phyloP scores from a whole-genome alignment of 2,888 invertebrate species.

The Branchellion lobata region DNA sequence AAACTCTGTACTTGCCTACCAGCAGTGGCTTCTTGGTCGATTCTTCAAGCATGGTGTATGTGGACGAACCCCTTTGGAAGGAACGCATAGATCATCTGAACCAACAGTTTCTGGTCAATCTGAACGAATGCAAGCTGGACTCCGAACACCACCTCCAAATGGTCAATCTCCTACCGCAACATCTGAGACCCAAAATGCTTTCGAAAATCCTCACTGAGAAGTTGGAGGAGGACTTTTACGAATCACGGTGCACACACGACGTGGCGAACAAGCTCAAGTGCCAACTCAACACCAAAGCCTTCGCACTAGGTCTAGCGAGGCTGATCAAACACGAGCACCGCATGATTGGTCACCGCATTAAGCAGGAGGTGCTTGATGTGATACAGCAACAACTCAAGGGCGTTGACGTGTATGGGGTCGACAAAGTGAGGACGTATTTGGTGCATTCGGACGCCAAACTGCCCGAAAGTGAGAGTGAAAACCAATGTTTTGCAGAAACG shows the following conservation, averaged over 20 bases:
- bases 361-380: constrained; percentile 46
- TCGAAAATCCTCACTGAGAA: constrained; percentile 51
- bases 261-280: constrained; percentile 51
- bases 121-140: constrained; percentile 51
- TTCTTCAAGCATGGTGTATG: constrained; percentile 51
- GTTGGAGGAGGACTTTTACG: constrained; percentile 26
- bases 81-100: constrained; percentile 49
- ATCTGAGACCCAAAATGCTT: constrained; percentile 51
- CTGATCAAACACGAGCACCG: constrained; percentile 53
- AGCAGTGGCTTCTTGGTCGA: constrained; percentile 42
- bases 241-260: constrained; percentile 39
- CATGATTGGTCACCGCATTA: constrained; percentile 49
- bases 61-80: constrained; percentile 52
- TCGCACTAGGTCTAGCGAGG: constrained; percentile 50
- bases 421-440: constrained; percentile 51
- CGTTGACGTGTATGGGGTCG: constrained; percentile 51
- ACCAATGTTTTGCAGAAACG: constrained; percentile 52
- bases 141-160: constrained; percentile 47
- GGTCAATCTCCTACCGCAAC: constrained; percentile 49
- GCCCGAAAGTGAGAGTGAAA: constrained; percentile 50
- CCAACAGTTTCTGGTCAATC: constrained; percentile 52
- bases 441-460: constrained; percentile 45
- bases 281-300: constrained; percentile 52
- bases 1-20: constrained; percentile 48
- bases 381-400: constrained; percentile 49